These are phyloP conservation scores for Pomacea canaliculata DNA, from an alignment of 2,888 invertebrate genomes.

Conservation along the genomic window DNA sequence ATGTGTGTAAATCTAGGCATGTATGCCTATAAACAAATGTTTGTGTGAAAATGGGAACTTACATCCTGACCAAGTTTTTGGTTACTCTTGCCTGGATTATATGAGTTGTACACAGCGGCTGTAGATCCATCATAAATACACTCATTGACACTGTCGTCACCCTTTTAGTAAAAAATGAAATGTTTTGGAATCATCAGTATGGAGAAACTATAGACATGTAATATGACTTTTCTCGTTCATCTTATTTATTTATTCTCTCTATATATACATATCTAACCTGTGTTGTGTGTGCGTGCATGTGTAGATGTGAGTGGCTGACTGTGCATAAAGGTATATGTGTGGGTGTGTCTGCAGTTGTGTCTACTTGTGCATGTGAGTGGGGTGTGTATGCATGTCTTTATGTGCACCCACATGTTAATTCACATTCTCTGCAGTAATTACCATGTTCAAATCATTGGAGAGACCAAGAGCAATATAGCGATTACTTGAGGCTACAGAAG, in stretches of 20 bases:
- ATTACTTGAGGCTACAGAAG: not conserved
- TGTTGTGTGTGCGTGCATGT: too few relatives aligned
- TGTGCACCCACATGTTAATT: too few relatives aligned
- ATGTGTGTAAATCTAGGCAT: too few relatives aligned
- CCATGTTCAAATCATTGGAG: conserved; percentile 14
- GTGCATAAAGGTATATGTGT: too few relatives aligned
- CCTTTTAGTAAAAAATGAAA: conserved; percentile 30
- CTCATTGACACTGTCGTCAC: conserved; percentile 41
- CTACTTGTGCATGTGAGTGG: too few relatives aligned
- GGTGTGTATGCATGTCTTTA: too few relatives aligned
- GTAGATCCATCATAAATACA: conserved; percentile 25
- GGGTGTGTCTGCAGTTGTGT: too few relatives aligned
- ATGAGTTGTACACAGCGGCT: not conserved
- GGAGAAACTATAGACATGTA: not conserved
- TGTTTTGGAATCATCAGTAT: not conserved
- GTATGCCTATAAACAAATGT: too few relatives aligned
- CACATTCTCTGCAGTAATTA: not conserved
- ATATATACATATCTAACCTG: too few relatives aligned
- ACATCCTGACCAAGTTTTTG: not conserved
- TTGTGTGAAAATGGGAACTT: not conserved
- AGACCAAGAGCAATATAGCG: conserved; percentile 26
- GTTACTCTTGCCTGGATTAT: conserved; percentile 16
- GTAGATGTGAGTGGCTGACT: too few relatives aligned
- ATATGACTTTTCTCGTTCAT: too few relatives aligned
- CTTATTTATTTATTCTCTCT: too few relatives aligned